Conservation (phyloP, 2,888 invertebrate genomes). For the Azorinus chamasolen region DNA sequence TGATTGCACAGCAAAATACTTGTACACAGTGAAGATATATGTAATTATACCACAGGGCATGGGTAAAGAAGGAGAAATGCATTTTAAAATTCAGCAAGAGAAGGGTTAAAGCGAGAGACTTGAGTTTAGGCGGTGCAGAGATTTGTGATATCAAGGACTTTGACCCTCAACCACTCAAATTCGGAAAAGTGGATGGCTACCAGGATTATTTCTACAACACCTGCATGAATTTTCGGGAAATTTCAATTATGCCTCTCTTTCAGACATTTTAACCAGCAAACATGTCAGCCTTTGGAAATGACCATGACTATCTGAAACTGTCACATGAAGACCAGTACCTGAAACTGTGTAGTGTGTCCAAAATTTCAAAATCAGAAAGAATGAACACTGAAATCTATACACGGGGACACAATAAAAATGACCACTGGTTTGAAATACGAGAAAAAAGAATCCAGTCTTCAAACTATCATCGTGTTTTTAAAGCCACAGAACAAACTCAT, state of each 20-base stretch:
- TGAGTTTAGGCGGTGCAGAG: constrained; percentile 49
- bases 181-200: constrained; percentile 23
- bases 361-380: constrained; percentile 5
- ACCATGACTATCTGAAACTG: constrained; percentile 55
- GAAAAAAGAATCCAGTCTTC: constrained; percentile 36
- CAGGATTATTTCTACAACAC: constrained; percentile 48
- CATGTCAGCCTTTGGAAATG: constrained; percentile 39
- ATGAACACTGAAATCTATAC: constrained; percentile 18
- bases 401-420: constrained; percentile 13
- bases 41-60: no score
- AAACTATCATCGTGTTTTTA: constrained; percentile 36
- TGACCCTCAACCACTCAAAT: constrained; percentile 51
- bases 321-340: constrained; percentile 41
- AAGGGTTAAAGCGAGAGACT: constrained; percentile 34
- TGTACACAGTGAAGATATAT: no score
- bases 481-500: constrained; percentile 12
- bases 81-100: no score
- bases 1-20: no score
- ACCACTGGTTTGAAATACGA: constrained; percentile 22
- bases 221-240: constrained; percentile 50
- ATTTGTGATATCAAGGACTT: constrained; percentile 43
- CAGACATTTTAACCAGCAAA: constrained; percentile 60
- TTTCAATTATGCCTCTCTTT: constrained; percentile 50
- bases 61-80: no score
- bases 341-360: constrained; percentile 7